Evolutionary conservation across 2,888 invertebrate species (phyloP).

Genomic region (Tigriopus californicus): DNA sequence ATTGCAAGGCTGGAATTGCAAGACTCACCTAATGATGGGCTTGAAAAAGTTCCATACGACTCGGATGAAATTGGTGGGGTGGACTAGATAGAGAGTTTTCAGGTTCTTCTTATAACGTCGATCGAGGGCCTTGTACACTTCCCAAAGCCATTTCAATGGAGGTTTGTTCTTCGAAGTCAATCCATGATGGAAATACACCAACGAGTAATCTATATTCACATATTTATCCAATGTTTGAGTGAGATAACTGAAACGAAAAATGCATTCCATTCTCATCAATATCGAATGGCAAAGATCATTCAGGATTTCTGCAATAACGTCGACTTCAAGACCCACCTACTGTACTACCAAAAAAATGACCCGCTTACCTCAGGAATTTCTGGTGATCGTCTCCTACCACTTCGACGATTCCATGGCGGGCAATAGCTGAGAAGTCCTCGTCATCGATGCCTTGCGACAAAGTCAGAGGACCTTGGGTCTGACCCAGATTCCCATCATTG

Average conservation of each 20-base stretch:
- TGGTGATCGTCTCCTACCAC: conserved; percentile 65
- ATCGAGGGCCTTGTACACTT: conserved; percentile 90
- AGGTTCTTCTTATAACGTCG: conserved; percentile 98
- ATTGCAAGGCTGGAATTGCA: not conserved
- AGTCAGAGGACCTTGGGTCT: not conserved
- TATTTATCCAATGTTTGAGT: conserved; percentile 86
- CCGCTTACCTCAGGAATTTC: conserved; percentile 48
- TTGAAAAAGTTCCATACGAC: conserved; percentile 86
- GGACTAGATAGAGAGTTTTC: conserved; percentile 91
- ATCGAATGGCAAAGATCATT: conserved; percentile 6
- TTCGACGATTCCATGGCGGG: conserved; percentile 55
- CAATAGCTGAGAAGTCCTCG: conserved; percentile 46
- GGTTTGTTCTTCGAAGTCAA: conserved; percentile 90
- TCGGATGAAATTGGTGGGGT: conserved; percentile 91
- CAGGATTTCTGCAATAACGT: no score
- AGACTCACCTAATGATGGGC: conserved; percentile 58
- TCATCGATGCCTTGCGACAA: conserved; percentile 24
- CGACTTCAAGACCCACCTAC: conserved; percentile 12
- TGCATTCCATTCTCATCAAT: no score
- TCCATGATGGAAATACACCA: conserved; percentile 95
- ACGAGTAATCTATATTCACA: conserved; percentile 93
- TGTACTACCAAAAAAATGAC: not conserved
- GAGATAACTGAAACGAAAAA: conserved; percentile 46
- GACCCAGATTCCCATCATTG: not conserved
- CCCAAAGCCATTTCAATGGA: conserved; percentile 82